Evolutionary conservation across 1,140 invertebrate genomes (phyloP), one percentile per base, ranked within the genome.

Genomic region (Papilio xuthus): DNA sequence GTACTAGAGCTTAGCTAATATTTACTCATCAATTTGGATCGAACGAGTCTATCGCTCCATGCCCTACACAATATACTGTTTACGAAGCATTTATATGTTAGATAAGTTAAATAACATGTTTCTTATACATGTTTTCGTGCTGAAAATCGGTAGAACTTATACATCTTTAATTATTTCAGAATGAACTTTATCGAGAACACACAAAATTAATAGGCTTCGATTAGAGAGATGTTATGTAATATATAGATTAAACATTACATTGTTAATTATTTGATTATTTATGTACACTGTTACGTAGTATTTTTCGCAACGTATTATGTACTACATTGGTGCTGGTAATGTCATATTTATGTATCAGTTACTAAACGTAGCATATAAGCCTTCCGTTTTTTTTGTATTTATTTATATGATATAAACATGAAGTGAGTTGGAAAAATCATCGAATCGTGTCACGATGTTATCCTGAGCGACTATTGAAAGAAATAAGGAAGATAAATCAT

Each of bases 401-500:
- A 0, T 67, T 67, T 32, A 10, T 4, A 6, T 15, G 26, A 67
- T 18, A 67, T 67, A 67, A 67, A 67, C 4, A 28, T 15, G 23
- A 67, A 67, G 60, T 67, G 26, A 67, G 12, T 2, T 67, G 26
- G 60, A 67, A 67, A 67, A 67, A 67, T 67, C 60, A 67, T 13
- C 13, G 60, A 67, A 67, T 67, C 60, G 60, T 15, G 13, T 26
- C 20, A 67, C 4, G 0, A 67, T 28, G 60, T 67, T 67, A 67
- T 67, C 26, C 26, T 67, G 13, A 6, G 20, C 60, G 60, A 28
- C 8, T 28, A 67, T 67, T 67, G 60, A 67, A 67, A 67, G 60
- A 67, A 67, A 67, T 28, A 67, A 67, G 60, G 60, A 15, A 67
- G 60, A 67, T 67, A 67, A 67, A 67, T 67, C 26, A 67, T 67